phyloP scores from a whole-genome alignment of 1,140 invertebrate genomes.

The Catajapyx aquilonaris region DNA sequence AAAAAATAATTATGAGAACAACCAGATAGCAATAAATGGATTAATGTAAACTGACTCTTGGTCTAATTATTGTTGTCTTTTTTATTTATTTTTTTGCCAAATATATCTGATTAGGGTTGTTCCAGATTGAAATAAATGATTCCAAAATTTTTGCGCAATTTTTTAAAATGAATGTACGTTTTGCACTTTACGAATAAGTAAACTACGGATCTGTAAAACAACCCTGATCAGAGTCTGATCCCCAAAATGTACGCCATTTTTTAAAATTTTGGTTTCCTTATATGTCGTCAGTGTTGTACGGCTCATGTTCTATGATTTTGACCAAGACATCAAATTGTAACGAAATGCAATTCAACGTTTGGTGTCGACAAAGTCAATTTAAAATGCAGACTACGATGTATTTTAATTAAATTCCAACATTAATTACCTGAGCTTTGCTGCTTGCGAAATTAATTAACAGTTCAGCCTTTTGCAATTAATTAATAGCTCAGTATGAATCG shows the following conservation, averaged over 20 bases:
- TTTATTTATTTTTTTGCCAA: not conserved
- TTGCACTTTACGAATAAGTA: not conserved
- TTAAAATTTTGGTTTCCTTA: not conserved
- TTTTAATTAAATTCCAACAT: too few relatives aligned
- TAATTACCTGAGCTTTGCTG: too few relatives aligned
- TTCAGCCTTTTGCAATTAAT: too few relatives aligned
- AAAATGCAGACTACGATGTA: too few relatives aligned
- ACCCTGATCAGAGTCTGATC: not conserved
- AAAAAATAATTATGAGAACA: conserved; percentile 3
- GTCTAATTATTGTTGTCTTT: conserved; percentile 3
- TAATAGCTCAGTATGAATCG: too few relatives aligned
- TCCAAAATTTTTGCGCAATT: not conserved
- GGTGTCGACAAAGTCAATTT: too few relatives aligned
- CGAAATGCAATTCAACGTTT: too few relatives aligned
- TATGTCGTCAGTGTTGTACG: not conserved
- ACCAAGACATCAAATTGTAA: too few relatives aligned
- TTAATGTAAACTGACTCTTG: too few relatives aligned
- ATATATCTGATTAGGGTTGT: conserved; percentile 3
- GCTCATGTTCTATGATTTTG: not conserved
- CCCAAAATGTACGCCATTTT: not conserved
- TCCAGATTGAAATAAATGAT: conserved; percentile 2
- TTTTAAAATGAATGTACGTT: not conserved
- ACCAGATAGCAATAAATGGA: too few relatives aligned
- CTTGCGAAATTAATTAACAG: too few relatives aligned
- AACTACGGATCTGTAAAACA: not conserved